A percentile compares a stretch with the other conserved stretches of the same genome.
These are phyloP conservation scores for Holotrichia oblita DNA, from an alignment of 1,140 invertebrate genomes.

Conservation along the genomic window DNA sequence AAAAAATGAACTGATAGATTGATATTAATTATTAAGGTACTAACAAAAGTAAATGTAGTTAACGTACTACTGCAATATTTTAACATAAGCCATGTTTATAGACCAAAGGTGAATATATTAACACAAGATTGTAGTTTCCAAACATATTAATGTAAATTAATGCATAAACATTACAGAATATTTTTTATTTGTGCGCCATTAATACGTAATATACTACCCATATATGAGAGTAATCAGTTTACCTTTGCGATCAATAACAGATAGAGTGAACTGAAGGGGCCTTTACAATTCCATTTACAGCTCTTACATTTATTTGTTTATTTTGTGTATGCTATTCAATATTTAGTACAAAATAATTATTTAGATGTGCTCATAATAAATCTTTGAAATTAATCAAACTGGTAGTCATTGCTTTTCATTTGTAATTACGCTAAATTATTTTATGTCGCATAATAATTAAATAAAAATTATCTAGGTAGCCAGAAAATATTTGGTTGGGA, in stretches of 20 bases:
- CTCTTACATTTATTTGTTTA: no score
- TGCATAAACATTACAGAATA: not conserved
- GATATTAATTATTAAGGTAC: not conserved
- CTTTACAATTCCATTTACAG: no score
- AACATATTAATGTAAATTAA: slow-evolving; percentile 5
- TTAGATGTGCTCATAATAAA: no score
- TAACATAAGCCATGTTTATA: not conserved
- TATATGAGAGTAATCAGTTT: slow-evolving; percentile 6
- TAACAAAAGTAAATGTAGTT: not conserved
- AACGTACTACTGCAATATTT: not conserved
- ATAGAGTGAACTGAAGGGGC: no score
- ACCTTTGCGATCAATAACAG: not conserved
- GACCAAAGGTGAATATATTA: not conserved
- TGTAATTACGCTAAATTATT: no score
- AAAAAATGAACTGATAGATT: not conserved
- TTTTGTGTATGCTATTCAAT: no score
- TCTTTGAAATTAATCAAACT: no score
- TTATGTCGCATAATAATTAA: no score
- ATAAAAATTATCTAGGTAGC: no score
- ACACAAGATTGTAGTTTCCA: not conserved
- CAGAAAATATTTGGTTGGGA: no score
- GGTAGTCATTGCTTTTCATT: no score
- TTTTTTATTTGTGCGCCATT: not conserved
- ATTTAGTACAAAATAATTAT: no score
- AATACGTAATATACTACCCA: not conserved